A percentile compares a stretch with the other conserved stretches of the same genome.
These are phyloP conservation scores for Denticeps clupeoides DNA, from an alignment of 2,797 vertebrate species.

Conservation along the genomic window DNA sequence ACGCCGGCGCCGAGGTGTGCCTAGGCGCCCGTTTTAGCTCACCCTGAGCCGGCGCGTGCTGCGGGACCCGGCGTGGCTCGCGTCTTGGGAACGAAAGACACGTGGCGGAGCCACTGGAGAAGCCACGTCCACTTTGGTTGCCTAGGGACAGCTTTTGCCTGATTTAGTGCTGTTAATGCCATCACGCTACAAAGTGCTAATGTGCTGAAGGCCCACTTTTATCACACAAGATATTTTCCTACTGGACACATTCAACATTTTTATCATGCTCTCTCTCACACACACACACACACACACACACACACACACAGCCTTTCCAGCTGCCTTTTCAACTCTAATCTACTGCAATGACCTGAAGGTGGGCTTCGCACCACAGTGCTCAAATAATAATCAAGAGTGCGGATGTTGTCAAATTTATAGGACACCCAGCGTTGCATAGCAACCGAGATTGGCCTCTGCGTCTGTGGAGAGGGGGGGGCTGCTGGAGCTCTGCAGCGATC, in stretches of 20 bases:
- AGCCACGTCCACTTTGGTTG: conserved; percentile 2
- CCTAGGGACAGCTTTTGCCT: neutral
- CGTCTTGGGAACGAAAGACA: neutral
- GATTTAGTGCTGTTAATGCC: neutral
- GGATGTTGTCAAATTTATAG: conserved; percentile 66
- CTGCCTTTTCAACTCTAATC: conserved; percentile 39
- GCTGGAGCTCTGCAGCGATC: neutral
- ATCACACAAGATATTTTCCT: too few species aligned
- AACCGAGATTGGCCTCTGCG: conserved; percentile 51
- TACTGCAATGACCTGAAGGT: conserved; percentile 54
- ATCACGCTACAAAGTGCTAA: neutral
- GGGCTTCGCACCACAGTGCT: conserved; percentile 40
- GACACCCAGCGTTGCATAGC: conserved; percentile 60
- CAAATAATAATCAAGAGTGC: conserved; percentile 63
- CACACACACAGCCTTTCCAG: conserved; percentile 24
- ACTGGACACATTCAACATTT: neutral
- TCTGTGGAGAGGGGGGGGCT: neutral
- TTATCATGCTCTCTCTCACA: conserved; percentile 21
- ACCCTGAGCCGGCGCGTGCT: neutral
- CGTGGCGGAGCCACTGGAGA: neutral
- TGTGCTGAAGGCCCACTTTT: neutral
- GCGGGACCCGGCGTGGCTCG: neutral
- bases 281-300: conserved; percentile 16
- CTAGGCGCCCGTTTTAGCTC: neutral
- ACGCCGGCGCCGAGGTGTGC: neutral